These are phyloP conservation scores for Tricholauxania praeusta DNA, from an alignment of 2,888 invertebrate species.

Conservation along the genomic window DNA sequence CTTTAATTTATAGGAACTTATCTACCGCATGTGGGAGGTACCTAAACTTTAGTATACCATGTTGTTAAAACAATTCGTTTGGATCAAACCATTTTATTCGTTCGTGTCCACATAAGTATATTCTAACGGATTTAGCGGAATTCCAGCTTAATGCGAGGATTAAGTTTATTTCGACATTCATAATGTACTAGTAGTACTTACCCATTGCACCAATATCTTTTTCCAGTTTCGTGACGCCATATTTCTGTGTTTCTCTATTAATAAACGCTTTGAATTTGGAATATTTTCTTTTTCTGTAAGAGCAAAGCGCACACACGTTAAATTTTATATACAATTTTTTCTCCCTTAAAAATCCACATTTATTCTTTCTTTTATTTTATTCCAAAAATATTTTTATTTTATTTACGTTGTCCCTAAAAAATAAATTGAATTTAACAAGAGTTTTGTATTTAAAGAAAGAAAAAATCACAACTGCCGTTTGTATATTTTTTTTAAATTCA, in stretches of 20 bases:
- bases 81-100: too few relatives aligned
- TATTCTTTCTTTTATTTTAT: conserved; percentile 13
- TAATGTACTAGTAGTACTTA: conserved; percentile 40
- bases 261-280: background rate
- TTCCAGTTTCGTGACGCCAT: conserved; percentile 59
- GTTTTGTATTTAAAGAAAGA: conserved; percentile 34
- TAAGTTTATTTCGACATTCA: too few relatives aligned
- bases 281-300: background rate
- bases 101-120: too few relatives aligned
- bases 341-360: too few relatives aligned
- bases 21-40: background rate
- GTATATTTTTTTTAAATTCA: conserved; percentile 42
- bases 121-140: too few relatives aligned
- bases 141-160: too few relatives aligned
- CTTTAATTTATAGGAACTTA: too few relatives aligned
- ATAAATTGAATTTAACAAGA: conserved; percentile 27
- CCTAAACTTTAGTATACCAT: too few relatives aligned
- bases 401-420: conserved; percentile 25
- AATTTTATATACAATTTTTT: too few relatives aligned
- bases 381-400: conserved; percentile 35
- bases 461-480: conserved; percentile 50
- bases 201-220: conserved; percentile 57
- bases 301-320: background rate
- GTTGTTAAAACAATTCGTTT: too few relatives aligned
- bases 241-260: conserved; percentile 17